Conservation (phyloP, 2,888 invertebrate species). For the Graphium colonna region DNA sequence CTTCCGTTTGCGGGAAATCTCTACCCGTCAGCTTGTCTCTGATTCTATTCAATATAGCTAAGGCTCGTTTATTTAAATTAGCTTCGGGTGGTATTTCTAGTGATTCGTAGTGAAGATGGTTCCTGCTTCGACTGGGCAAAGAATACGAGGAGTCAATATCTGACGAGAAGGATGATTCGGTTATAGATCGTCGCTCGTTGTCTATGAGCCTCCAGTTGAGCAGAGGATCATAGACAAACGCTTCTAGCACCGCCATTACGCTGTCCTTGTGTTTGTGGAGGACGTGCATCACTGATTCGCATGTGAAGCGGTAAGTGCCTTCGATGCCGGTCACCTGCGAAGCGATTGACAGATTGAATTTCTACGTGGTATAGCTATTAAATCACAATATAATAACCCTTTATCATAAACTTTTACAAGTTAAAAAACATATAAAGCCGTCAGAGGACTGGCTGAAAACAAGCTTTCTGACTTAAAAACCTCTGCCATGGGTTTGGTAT, state of each 20-base stretch:
- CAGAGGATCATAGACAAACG: conserved; percentile 99
- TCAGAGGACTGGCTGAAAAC: too few species aligned
- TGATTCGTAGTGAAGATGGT: conserved; percentile 63
- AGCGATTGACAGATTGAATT: background rate
- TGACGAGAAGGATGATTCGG: conserved; percentile 65
- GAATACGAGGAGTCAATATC: conserved; percentile 64
- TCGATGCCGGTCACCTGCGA: conserved; percentile 96
- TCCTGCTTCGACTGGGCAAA: conserved; percentile 60
- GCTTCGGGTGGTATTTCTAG: conserved; percentile 84
- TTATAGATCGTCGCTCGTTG: conserved; percentile 61
- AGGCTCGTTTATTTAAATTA: conserved; percentile 92
- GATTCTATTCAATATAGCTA: conserved; percentile 94
- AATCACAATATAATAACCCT: too few species aligned
- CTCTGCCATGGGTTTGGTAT: too few species aligned
- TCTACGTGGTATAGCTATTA: background rate
- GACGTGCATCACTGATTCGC: conserved; percentile 98
- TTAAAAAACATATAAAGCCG: background rate
- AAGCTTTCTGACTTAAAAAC: too few species aligned
- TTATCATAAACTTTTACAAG: too few species aligned
- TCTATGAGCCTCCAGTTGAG: conserved; percentile 94
- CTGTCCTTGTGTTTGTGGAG: conserved; percentile 97
- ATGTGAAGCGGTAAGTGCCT: conserved; percentile 97
- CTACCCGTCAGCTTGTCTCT: conserved; percentile 96
- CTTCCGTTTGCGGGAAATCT: conserved; percentile 89
- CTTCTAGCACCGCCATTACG: conserved; percentile 99